Evolutionary conservation across 2,888 invertebrate species (phyloP).

Genomic region (Dione vanillae): DNA sequence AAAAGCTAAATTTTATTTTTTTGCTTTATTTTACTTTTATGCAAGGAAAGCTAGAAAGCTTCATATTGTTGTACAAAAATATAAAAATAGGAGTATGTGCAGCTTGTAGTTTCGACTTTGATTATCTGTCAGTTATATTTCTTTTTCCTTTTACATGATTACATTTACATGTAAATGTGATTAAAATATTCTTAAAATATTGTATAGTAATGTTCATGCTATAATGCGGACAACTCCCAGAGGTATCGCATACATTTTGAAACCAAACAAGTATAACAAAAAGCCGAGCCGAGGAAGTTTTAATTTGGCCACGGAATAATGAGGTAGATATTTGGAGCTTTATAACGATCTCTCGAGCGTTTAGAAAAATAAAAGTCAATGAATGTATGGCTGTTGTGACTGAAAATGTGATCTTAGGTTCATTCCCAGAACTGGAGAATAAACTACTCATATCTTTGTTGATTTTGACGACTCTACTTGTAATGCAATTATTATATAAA

Average conservation of each 20-base stretch:
- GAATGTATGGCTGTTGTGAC: not conserved
- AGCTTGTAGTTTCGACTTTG: too few species aligned
- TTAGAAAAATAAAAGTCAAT: not conserved
- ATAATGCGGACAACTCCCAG: constrained; percentile 7
- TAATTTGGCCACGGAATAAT: constrained; percentile 18
- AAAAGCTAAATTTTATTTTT: too few species aligned
- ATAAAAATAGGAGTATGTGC: too few species aligned
- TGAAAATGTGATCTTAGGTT: too few species aligned
- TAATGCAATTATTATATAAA: too few species aligned
- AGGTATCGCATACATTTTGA: constrained; percentile 12
- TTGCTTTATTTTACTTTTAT: too few species aligned
- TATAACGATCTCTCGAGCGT: not conserved
- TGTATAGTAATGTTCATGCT: not conserved
- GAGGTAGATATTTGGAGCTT: constrained; percentile 7
- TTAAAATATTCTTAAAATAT: not conserved
- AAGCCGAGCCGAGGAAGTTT: constrained; percentile 8
- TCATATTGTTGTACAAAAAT: too few species aligned
- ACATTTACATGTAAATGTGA: not conserved
- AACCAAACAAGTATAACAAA: constrained; percentile 18
- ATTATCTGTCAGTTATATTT: too few species aligned
- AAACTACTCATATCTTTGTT: too few species aligned
- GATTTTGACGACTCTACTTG: too few species aligned
- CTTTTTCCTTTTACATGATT: not conserved
- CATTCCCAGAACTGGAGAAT: too few species aligned
- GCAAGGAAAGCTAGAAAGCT: too few species aligned